A percentile compares a stretch with the other conserved stretches of the same genome.
These are phyloP conservation scores for Physocephala rufipes DNA, from an alignment of 2,888 invertebrate species.

Conservation along the genomic window DNA sequence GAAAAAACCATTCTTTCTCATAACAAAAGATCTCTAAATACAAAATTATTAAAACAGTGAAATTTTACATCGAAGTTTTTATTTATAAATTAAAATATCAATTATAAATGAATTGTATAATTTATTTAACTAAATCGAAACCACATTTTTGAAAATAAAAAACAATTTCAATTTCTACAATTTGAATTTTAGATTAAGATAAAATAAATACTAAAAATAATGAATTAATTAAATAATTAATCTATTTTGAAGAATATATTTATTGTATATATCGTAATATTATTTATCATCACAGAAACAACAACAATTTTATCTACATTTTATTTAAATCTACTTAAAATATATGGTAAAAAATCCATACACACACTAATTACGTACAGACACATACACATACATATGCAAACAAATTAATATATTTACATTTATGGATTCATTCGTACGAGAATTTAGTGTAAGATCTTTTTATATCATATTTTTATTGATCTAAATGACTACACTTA, in stretches of 20 bases:
- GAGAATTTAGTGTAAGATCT: too few relatives aligned
- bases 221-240: neutral
- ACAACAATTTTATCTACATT: slow-evolving; percentile 29
- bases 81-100: too few relatives aligned
- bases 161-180: too few relatives aligned
- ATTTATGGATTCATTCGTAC: neutral
- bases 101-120: too few relatives aligned
- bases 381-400: slow-evolving; percentile 1
- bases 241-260: slow-evolving; percentile 8
- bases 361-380: neutral
- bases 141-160: too few relatives aligned
- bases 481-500: neutral
- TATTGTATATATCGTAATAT: slow-evolving; percentile 13
- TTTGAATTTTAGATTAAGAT: too few relatives aligned
- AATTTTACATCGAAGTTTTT: too few relatives aligned
- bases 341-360: slow-evolving; percentile 2
- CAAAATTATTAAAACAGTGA: too few relatives aligned
- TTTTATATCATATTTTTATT: too few relatives aligned
- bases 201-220: neutral
- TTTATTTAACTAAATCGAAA: too few relatives aligned
- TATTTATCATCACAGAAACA: slow-evolving; percentile 29
- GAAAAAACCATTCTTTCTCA: too few relatives aligned
- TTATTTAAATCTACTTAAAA: neutral
- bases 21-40: too few relatives aligned
- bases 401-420: neutral